A percentile compares a stretch with the other conserved stretches of the same genome.
These are phyloP conservation scores for Cichlasoma orientale DNA, from an alignment of 2,797 vertebrate species.

Conservation along the genomic window DNA sequence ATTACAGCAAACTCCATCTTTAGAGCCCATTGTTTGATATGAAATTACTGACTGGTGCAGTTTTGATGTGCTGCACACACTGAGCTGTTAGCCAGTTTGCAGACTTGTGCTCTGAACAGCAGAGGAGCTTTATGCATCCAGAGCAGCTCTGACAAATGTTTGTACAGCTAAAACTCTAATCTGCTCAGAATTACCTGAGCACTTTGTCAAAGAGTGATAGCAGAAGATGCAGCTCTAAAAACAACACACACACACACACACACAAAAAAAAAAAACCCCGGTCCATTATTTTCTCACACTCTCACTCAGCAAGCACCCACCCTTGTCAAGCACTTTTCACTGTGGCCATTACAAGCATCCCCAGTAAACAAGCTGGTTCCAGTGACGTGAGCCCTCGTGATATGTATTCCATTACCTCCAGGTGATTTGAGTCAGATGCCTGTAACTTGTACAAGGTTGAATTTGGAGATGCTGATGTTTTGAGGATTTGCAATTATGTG, in stretches of 20 bases:
- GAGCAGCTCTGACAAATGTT: neutral
- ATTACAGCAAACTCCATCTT: neutral
- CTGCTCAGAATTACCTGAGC: neutral
- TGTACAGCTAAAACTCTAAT: neutral
- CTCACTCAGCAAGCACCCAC: neutral
- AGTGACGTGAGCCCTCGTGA: neutral
- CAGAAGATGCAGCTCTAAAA: neutral
- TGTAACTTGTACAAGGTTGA: neutral
- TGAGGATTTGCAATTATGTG: constrained; percentile 14
- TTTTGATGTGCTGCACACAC: neutral
- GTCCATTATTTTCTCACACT: neutral
- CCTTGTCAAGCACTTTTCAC: neutral
- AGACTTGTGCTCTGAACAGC: neutral
- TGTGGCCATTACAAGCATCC: neutral
- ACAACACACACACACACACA: too few species aligned
- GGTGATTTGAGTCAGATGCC: constrained; percentile 2
- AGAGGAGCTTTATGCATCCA: neutral
- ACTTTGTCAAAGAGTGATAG: neutral
- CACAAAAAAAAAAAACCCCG: too few species aligned
- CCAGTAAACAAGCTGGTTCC: neutral
- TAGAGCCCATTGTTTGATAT: neutral
- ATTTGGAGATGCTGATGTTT: constrained; percentile 11
- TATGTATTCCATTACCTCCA: neutral
- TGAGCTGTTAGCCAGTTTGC: neutral
- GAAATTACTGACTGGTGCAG: neutral